Conservation (phyloP, 2,888 invertebrate species). For the Thalpophila matura region DNA sequence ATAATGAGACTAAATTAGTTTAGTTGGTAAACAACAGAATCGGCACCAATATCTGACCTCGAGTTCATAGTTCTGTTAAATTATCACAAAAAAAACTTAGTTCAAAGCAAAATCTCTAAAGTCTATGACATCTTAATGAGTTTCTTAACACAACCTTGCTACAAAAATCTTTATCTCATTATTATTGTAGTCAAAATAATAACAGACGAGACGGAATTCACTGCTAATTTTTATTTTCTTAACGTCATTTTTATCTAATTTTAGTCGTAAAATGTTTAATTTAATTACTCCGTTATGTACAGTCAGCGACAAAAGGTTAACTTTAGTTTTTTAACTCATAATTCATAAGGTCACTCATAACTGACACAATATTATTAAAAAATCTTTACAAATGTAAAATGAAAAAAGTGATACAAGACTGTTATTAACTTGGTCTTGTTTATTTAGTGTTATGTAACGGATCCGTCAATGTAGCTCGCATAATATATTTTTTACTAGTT, state of each 20-base stretch:
- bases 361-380: too few species aligned
- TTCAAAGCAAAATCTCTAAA: constrained; percentile 8
- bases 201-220: not conserved
- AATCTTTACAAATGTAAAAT: too few species aligned
- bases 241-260: constrained; percentile 13
- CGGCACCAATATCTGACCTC: constrained; percentile 1
- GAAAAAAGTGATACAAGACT: too few species aligned
- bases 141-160: constrained; percentile 37
- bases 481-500: too few species aligned
- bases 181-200: constrained; percentile 22
- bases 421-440: too few species aligned
- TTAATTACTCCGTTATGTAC: not conserved
- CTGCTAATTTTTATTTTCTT: not conserved
- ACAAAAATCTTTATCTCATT: constrained; percentile 25
- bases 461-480: too few species aligned
- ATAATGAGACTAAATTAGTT: too few species aligned
- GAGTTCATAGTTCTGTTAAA: not conserved
- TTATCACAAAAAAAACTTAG: constrained; percentile 16
- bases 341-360: too few species aligned
- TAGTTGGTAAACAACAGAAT: too few species aligned
- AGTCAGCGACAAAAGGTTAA: too few species aligned
- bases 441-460: too few species aligned
- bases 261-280: not conserved
- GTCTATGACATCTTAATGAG: constrained; percentile 24
- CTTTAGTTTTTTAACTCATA: constrained; percentile 1